These are phyloP conservation scores for Allygus modestus DNA, from an alignment of 2,888 invertebrate genomes.

Conservation along the genomic window DNA sequence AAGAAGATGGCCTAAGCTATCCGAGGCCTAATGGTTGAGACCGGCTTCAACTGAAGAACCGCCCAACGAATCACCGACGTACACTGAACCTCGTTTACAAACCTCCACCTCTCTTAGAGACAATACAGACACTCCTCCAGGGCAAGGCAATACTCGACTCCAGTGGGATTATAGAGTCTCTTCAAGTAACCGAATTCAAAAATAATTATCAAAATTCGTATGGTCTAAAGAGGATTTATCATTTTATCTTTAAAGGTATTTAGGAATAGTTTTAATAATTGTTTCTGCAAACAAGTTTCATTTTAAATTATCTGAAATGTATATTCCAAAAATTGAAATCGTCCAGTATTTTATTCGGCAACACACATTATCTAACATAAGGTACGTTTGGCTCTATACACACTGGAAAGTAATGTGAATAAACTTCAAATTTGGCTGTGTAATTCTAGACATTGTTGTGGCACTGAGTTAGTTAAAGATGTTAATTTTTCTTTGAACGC, in stretches of 20 bases:
- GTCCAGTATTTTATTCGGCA: too few species aligned
- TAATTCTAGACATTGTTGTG: slow-evolving; percentile 2
- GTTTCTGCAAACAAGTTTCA: too few species aligned
- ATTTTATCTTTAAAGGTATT: too few species aligned
- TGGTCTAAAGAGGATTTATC: too few species aligned
- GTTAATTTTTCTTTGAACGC: background rate
- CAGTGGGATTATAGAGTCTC: background rate
- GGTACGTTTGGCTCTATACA: background rate
- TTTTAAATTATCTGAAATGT: too few species aligned
- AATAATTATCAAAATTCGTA: too few species aligned
- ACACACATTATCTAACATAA: too few species aligned
- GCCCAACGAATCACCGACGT: slow-evolving; percentile 38
- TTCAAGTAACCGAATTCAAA: too few species aligned
- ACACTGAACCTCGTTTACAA: background rate
- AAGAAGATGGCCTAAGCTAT: slow-evolving; percentile 77
- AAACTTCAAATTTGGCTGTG: slow-evolving; percentile 23
- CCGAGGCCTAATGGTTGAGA: background rate
- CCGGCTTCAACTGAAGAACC: slow-evolving; percentile 10
- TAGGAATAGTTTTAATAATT: too few species aligned
- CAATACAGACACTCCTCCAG: background rate
- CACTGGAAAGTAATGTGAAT: background rate
- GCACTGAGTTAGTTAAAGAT: background rate
- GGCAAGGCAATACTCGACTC: background rate
- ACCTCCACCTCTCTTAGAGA: background rate
- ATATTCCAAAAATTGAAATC: too few species aligned